phyloP scores from a whole-genome alignment of 2,888 invertebrate species.

The Oegoconia quadripuncta region DNA sequence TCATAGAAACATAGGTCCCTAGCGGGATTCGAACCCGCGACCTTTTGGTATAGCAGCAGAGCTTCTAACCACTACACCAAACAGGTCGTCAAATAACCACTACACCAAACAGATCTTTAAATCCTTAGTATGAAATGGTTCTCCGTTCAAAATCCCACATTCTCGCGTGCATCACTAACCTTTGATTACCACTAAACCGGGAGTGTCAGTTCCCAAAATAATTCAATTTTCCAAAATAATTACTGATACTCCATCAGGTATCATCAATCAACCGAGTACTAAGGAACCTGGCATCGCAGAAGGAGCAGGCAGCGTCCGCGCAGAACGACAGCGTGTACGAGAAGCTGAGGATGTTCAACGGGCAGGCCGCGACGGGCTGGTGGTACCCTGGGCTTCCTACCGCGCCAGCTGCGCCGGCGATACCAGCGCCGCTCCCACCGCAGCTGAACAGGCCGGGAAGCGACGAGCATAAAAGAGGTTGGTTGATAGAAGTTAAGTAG shows the following conservation, averaged over 20 bases:
- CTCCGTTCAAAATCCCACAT: too few relatives aligned
- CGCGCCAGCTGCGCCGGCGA: constrained; percentile 84
- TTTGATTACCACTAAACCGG: neutral
- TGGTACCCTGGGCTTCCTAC: constrained; percentile 91
- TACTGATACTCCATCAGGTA: too few relatives aligned
- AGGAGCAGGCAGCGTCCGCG: constrained; percentile 92
- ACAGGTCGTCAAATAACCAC: too few relatives aligned
- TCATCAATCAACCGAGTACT: constrained; percentile 99
- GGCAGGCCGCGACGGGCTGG: constrained; percentile 89
- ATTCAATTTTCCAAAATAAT: neutral
- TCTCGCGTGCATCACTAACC: neutral
- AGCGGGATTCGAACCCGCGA: too few relatives aligned
- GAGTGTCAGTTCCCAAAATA: too few relatives aligned
- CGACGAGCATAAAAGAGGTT: constrained; percentile 88
- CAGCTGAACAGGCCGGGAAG: constrained; percentile 77
- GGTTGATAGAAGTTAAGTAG: constrained; percentile 40
- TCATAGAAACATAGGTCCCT: too few relatives aligned
- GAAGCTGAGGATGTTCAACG: constrained; percentile 96
- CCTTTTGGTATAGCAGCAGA: too few relatives aligned
- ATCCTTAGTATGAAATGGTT: too few relatives aligned
- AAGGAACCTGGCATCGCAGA: constrained; percentile 96
- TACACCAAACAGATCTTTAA: too few relatives aligned
- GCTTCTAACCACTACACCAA: too few relatives aligned
- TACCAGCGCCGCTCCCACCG: constrained; percentile 83
- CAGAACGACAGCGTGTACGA: constrained; percentile 96